These are phyloP conservation scores for Acanthiza pusilla DNA, from an alignment of 2,797 vertebrate genomes.

Conservation along the genomic window DNA sequence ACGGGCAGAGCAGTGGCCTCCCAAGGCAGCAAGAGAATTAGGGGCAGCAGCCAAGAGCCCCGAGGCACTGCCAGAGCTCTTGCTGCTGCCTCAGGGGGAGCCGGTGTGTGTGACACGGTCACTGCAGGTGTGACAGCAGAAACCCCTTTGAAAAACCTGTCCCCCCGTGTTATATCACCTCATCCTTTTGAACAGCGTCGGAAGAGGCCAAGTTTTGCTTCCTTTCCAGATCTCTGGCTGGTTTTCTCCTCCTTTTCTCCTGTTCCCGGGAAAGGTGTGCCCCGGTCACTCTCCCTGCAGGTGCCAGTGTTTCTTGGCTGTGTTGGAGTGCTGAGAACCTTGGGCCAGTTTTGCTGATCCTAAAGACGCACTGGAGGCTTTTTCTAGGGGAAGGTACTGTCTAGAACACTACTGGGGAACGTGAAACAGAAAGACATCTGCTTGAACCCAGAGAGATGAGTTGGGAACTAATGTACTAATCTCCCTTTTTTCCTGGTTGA, in stretches of 20 bases:
- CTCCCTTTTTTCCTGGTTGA: neutral
- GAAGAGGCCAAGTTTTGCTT: neutral
- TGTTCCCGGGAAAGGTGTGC: neutral
- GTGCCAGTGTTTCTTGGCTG: neutral
- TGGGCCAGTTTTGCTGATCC: neutral
- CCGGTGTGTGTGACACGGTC: accelerated
- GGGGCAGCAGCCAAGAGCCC: neutral
- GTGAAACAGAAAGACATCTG: neutral
- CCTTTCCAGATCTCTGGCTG: neutral
- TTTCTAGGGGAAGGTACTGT: neutral
- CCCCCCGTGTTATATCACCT: neutral
- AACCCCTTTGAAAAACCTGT: neutral
- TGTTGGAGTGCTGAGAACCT: neutral
- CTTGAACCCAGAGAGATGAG: neutral
- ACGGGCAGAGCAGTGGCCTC: neutral
- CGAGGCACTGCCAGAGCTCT: neutral
- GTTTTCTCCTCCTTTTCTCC: neutral
- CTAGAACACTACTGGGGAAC: neutral
- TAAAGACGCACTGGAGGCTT: neutral
- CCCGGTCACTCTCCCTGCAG: neutral
- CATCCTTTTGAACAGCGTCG: neutral
- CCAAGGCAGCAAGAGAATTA: neutral
- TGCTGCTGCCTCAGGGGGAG: neutral
- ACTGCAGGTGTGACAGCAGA: neutral
- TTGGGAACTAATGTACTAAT: neutral